These are phyloP conservation scores for Euzophera pinguis DNA, from an alignment of 2,888 invertebrate species.

Conservation along the genomic window DNA sequence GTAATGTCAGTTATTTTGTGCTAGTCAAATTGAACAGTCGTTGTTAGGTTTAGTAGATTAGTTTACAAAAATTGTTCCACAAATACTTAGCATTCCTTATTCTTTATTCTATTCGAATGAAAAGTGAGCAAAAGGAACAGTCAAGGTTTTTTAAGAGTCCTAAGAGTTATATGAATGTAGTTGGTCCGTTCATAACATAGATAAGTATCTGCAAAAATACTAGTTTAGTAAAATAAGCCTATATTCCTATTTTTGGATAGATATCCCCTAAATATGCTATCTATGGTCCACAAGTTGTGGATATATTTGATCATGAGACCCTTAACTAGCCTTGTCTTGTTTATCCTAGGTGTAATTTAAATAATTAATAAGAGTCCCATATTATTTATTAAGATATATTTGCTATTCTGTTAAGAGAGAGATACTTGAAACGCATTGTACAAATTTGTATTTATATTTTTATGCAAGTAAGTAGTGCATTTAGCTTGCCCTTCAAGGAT, in stretches of 20 bases:
- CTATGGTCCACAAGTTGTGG: too few relatives aligned
- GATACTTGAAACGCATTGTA: constrained; percentile 17
- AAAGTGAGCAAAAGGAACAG: constrained; percentile 5
- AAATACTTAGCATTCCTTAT: constrained; percentile 15
- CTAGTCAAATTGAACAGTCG: constrained; percentile 10
- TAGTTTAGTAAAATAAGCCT: too few relatives aligned
- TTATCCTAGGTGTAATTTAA: neutral
- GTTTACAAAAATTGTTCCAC: constrained; percentile 10
- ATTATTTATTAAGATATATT: neutral
- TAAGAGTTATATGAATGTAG: neutral
- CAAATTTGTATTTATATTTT: constrained; percentile 22
- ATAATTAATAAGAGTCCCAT: neutral
- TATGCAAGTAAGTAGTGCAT: constrained; percentile 7
- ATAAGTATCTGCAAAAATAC: too few relatives aligned
- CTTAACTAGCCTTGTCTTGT: neutral
- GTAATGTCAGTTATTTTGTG: constrained; percentile 1
- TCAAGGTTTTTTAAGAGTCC: neutral
- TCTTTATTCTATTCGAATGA: constrained; percentile 5
- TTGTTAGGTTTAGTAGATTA: constrained; percentile 10
- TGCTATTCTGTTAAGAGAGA: constrained; percentile 3
- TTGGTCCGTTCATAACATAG: neutral
- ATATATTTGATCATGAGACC: neutral
- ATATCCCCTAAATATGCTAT: too few relatives aligned
- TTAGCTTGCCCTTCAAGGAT: neutral
- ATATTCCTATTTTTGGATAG: too few relatives aligned